Percentiles rank a stretch among this genome's conserved stretches.
Evolutionary conservation across 2,113 vertebrate genomes (phyloP).

Genomic region (Malaclemys terrapin): DNA sequence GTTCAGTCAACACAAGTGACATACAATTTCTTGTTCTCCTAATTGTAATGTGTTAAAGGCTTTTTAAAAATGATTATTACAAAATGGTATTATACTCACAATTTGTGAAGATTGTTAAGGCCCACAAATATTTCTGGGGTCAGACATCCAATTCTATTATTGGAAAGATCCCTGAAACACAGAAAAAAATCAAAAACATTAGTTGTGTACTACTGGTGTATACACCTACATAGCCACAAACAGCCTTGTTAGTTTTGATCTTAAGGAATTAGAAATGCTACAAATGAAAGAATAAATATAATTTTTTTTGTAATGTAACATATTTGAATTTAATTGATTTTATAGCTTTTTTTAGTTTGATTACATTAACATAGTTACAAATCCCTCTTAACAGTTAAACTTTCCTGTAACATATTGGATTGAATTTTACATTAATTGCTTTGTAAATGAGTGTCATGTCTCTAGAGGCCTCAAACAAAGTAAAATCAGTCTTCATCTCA

Average conservation of each 20-base stretch:
- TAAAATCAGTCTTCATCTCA: background rate
- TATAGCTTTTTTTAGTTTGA: background rate
- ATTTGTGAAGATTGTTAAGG: conserved; percentile 88
- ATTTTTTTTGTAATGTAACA: background rate
- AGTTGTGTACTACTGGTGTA: background rate
- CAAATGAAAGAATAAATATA: background rate
- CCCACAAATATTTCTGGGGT: conserved; percentile 89
- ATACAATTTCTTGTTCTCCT: background rate
- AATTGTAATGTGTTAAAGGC: background rate
- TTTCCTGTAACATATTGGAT: background rate
- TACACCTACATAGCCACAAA: background rate
- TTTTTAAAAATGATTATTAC: background rate
- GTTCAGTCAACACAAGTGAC: background rate
- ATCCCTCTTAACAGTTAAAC: background rate
- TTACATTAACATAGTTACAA: background rate
- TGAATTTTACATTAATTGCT: background rate
- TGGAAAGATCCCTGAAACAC: conserved; percentile 89
- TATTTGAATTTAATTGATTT: background rate
- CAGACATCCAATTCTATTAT: conserved; percentile 93
- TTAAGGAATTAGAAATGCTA: background rate
- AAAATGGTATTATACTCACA: conserved; percentile 83
- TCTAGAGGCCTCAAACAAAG: background rate
- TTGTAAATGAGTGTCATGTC: background rate
- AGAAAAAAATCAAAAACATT: background rate
- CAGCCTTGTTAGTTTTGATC: background rate